These are phyloP conservation scores for Brotula barbata DNA, from an alignment of 2,797 vertebrate genomes.

Conservation along the genomic window DNA sequence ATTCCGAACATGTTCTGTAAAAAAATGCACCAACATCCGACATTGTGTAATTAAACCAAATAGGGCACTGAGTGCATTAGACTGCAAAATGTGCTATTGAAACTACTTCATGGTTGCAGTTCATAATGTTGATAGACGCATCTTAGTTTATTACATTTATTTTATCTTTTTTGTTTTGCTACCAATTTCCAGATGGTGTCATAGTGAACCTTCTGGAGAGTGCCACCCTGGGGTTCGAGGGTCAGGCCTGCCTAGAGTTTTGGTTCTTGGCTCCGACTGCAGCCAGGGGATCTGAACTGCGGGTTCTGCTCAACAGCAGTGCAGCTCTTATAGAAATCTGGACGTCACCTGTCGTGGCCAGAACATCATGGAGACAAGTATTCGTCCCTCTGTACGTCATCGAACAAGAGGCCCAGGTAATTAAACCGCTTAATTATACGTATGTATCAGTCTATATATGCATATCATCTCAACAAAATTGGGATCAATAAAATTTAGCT, in stretches of 20 bases:
- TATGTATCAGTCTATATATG: no score
- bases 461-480: no score
- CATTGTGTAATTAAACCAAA: conserved; percentile 12
- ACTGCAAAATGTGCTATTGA: not conserved
- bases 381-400: conserved; percentile 66
- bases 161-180: not conserved
- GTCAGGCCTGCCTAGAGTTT: conserved; percentile 84
- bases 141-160: not conserved
- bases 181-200: conserved; percentile 58
- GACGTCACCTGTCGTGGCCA: conserved; percentile 65
- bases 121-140: not conserved
- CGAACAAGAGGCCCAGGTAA: conserved; percentile 78
- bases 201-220: conserved; percentile 76
- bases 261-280: conserved; percentile 81
- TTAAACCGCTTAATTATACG: no score
- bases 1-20: conserved; percentile 1
- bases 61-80: not conserved
- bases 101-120: not conserved
- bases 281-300: conserved; percentile 71
- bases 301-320: conserved; percentile 68
- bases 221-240: conserved; percentile 57
- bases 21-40: no score
- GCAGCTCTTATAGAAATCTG: conserved; percentile 68
- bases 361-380: conserved; percentile 77
- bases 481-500: no score